These are phyloP conservation scores for Caenorhabditis inopinata DNA, from an alignment of 1,140 invertebrate species.

Conservation along the genomic window DNA sequence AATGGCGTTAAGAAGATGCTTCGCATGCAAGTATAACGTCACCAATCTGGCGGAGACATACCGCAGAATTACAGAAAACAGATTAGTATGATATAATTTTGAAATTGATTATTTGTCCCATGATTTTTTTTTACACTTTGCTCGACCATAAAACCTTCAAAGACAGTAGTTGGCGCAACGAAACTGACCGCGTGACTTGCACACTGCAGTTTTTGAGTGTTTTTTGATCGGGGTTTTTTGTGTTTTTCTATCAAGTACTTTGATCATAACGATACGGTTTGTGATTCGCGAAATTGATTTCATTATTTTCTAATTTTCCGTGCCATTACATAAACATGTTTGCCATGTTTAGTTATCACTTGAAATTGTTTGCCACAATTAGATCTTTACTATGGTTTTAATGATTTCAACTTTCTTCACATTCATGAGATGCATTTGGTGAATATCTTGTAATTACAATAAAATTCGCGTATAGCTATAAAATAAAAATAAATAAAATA, in stretches of 20 bases:
- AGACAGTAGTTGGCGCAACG: not conserved
- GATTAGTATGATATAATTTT: not conserved
- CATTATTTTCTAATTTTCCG: not conserved
- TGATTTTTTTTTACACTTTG: not conserved
- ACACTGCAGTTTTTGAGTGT: slow-evolving; percentile 21
- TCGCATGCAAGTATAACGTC: not conserved
- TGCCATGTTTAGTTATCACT: not conserved
- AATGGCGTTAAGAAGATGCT: not conserved
- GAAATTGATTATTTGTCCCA: not conserved
- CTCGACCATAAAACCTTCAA: slow-evolving; percentile 27
- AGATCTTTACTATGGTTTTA: too few species aligned
- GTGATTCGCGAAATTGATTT: not conserved
- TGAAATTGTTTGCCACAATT: too few species aligned
- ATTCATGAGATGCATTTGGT: too few species aligned
- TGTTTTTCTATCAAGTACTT: slow-evolving; percentile 10
- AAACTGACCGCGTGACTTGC: slow-evolving; percentile 4
- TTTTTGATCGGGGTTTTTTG: not conserved
- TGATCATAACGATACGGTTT: not conserved
- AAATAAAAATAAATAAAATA: too few species aligned
- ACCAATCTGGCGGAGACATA: not conserved
- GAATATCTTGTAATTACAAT: too few species aligned
- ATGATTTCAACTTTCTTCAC: too few species aligned
- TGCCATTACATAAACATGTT: not conserved
- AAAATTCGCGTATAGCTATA: too few species aligned
- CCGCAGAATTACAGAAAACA: not conserved